phyloP scores from a whole-genome alignment of 2,113 vertebrate genomes.

The Phylloscopus whistleri region DNA sequence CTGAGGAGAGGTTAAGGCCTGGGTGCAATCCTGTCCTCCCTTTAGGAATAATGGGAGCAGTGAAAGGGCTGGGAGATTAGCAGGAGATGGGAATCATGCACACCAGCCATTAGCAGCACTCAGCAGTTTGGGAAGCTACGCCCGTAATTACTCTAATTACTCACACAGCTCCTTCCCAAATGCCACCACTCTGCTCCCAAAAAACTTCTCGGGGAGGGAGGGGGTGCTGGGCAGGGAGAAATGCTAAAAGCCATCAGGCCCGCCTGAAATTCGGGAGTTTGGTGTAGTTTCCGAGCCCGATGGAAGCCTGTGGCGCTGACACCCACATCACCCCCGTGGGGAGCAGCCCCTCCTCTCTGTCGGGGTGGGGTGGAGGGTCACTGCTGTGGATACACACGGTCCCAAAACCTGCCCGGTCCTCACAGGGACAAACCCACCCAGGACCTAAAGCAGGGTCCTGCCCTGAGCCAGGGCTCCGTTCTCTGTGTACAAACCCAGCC shows the following conservation, averaged over 20 bases:
- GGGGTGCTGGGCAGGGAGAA: background rate
- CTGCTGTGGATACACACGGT: accelerated
- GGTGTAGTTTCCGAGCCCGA: accelerated
- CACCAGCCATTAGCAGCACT: background rate
- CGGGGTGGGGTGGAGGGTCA: background rate
- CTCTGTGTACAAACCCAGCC: background rate
- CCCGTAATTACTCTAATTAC: background rate
- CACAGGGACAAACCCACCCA: no score
- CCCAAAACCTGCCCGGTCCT: background rate
- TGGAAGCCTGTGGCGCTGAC: accelerated
- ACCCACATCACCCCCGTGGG: accelerated
- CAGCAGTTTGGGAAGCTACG: background rate
- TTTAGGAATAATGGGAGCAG: accelerated
- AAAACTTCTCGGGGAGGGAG: background rate
- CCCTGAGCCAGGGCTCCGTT: background rate
- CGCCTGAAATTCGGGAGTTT: accelerated
- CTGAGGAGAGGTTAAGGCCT: background rate
- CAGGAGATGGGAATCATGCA: background rate
- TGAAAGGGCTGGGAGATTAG: background rate
- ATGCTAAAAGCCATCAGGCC: background rate
- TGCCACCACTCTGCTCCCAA: background rate
- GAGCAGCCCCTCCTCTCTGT: background rate
- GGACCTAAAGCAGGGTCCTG: background rate
- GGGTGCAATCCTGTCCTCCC: background rate
- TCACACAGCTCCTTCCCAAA: background rate